A percentile compares a stretch with the other conserved stretches of the same genome.
Evolutionary conservation across 2,113 vertebrate species (phyloP).

Genomic region (Sminthopsis crassicaudata): DNA sequence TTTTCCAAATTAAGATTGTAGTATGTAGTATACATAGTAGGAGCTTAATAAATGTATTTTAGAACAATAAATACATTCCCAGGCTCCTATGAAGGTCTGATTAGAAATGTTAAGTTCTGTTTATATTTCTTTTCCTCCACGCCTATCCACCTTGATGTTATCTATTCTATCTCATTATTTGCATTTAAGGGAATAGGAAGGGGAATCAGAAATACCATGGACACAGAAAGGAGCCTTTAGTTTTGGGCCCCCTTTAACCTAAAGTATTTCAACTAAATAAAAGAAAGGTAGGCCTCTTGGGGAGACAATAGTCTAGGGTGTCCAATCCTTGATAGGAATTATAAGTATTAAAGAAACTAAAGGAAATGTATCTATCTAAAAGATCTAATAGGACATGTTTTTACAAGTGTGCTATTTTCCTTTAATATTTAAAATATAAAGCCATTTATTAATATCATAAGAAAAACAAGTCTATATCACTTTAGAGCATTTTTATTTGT

Average conservation of each 20-base stretch:
- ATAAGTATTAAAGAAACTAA: neutral
- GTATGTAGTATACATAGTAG: neutral
- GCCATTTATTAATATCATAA: neutral
- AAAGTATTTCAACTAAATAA: neutral
- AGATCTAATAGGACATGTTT: conserved; percentile 6
- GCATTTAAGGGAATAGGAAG: neutral
- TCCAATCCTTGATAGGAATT: neutral
- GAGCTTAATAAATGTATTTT: neutral
- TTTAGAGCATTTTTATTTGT: neutral
- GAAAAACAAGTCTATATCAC: neutral
- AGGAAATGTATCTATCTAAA: neutral
- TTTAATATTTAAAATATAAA: neutral
- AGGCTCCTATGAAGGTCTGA: neutral
- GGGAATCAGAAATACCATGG: neutral
- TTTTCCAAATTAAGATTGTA: neutral
- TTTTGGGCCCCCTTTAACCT: neutral
- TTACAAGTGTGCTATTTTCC: neutral
- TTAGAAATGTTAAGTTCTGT: no score
- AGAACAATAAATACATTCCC: neutral
- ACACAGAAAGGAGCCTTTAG: neutral
- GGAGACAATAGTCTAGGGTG: neutral
- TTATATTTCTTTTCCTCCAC: rapidly evolving
- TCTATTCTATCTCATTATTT: neutral
- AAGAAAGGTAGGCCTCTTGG: neutral
- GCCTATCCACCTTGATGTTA: neutral